Evolutionary conservation across 2,888 invertebrate species (phyloP), one percentile per base, ranked within the genome.

Genomic region (Rosalia funebris): DNA sequence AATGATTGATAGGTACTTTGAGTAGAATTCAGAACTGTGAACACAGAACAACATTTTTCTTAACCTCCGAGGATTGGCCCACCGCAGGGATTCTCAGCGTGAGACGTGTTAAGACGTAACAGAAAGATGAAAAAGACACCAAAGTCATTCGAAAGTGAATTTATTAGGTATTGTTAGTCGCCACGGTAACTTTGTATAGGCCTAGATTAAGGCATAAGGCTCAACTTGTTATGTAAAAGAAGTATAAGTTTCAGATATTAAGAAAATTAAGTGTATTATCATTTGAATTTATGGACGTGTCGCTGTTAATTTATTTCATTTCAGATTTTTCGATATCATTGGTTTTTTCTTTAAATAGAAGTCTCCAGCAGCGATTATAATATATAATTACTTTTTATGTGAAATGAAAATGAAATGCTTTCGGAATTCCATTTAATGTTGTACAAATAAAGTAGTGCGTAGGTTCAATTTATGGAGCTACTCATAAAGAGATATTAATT

Each of bases 1-100:
- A 31, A 39, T 71, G 71, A 73, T 70, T 69, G 72, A 73, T 71
- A 59, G 69, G 60, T 63, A 60, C 53, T 69, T 69, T 65, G 69
- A 70, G 65, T 60, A 64, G 61, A 65, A 61, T 60, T 63, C 66
- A 46, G 55, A 63, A 64, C 65, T 60, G 71, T 57, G 62, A 69
- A 68, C 69, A 71, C 62, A 63, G 48, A 61, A 63, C 65, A 65
- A 59, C 62, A 57, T 59, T 67, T 66, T 66, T 65, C 63, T 63
- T 55, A 50, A 63, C 60, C 65, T 60, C 59, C 52, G 31, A 58
- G 54, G 56, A 52, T 58, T 55, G 48, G 44, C 11, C 10, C 68
- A 31, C 71, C 60, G 54, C 63, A 55, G 68, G 68, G 54, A 32
- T 7, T 37, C 53, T 41, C 53, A 46, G 56, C 56, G 56, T 55